Conservation (phyloP, 2,113 vertebrate genomes). For the Saccopteryx bilineata region DNA sequence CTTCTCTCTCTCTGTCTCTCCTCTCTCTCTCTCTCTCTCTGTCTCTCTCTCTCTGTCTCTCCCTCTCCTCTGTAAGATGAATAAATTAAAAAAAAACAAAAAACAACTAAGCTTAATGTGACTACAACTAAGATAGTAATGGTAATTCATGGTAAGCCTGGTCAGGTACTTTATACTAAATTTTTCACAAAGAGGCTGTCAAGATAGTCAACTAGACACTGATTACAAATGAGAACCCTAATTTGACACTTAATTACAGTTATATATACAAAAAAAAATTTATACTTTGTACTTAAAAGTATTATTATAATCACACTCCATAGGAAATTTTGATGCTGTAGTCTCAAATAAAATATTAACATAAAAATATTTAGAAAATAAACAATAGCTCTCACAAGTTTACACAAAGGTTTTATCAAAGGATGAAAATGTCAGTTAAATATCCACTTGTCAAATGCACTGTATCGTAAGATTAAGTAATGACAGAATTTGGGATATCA, state of each 20-base stretch:
- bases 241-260: slow-evolving; percentile 1
- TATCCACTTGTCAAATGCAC: slow-evolving; percentile 1
- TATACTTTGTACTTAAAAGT: slow-evolving; percentile 50
- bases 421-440: slow-evolving; percentile 51
- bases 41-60: too few species aligned
- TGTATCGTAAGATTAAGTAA: slow-evolving; percentile 14
- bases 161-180: slow-evolving; percentile 41
- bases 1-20: too few species aligned
- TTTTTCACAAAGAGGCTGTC: slow-evolving; percentile 39
- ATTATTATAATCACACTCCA: slow-evolving; percentile 26
- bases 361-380: slow-evolving; percentile 36
- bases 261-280: not conserved
- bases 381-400: slow-evolving; percentile 20
- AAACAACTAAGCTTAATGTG: slow-evolving; percentile 48
- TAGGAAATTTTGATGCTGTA: slow-evolving; percentile 30
- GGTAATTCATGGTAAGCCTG: not conserved
- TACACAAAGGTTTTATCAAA: slow-evolving; percentile 48
- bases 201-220: not conserved
- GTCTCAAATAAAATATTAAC: slow-evolving; percentile 61
- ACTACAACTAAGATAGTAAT: slow-evolving; percentile 46
- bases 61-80: too few species aligned
- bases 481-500: slow-evolving; percentile 5
- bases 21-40: too few species aligned
- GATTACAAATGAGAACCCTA: not conserved
- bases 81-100: too few species aligned